Conservation (phyloP, 1,140 invertebrate genomes). For the Lerema accius region DNA sequence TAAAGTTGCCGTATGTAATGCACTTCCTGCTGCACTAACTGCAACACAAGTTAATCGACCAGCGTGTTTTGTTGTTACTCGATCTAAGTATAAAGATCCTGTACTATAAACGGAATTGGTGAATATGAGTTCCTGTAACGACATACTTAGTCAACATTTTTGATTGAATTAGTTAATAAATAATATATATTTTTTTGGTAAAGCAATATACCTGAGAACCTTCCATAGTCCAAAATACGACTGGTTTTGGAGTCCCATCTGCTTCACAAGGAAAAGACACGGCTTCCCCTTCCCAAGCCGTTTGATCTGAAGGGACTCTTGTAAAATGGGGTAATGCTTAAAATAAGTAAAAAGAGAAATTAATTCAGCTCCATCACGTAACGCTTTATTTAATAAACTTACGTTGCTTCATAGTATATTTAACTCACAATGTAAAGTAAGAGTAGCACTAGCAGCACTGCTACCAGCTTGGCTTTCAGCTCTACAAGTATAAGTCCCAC, state of each 20-base stretch:
- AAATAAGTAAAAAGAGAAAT: conserved; percentile 38
- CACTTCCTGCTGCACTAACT: conserved; percentile 73
- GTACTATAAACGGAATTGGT: conserved; percentile 64
- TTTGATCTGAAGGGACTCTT: conserved; percentile 92
- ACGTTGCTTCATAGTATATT: conserved; percentile 6
- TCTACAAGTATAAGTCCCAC: conserved; percentile 77
- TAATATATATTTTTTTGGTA: too few species aligned
- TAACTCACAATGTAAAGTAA: conserved; percentile 78
- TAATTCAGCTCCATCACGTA: background rate
- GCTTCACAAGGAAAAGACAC: conserved; percentile 95
- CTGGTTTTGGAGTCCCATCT: conserved; percentile 94
- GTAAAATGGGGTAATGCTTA: conserved; percentile 95
- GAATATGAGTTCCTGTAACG: conserved; percentile 69
- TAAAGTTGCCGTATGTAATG: conserved; percentile 70
- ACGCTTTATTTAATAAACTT: too few species aligned
- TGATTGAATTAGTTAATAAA: too few species aligned
- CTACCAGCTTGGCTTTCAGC: conserved; percentile 79
- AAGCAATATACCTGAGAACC: conserved; percentile 77
- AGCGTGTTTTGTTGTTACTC: conserved; percentile 65
- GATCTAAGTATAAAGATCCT: conserved; percentile 68
- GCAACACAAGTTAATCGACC: conserved; percentile 74
- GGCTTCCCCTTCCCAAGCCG: conserved; percentile 89
- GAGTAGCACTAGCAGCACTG: conserved; percentile 68
- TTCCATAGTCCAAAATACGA: conserved; percentile 94
- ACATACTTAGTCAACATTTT: too few species aligned